These are phyloP conservation scores for Thalpophila matura DNA, from an alignment of 2,888 invertebrate species.

Conservation along the genomic window DNA sequence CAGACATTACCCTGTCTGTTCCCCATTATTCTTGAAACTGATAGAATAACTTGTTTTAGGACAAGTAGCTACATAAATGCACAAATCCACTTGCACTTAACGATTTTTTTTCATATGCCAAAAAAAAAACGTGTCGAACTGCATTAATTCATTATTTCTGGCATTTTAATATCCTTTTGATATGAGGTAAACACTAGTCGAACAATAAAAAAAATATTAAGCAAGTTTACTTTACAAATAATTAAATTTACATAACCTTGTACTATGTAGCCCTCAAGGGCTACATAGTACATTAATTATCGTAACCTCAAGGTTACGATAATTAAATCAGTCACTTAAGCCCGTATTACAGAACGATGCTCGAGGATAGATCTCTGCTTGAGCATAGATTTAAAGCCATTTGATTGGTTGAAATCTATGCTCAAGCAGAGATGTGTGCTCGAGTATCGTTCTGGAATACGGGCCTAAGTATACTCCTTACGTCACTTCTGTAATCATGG, in stretches of 20 bases:
- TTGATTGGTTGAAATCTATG: too few relatives aligned
- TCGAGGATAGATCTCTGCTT: too few relatives aligned
- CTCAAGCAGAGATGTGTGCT: too few relatives aligned
- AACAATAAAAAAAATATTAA: slow-evolving; percentile 16
- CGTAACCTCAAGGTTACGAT: slow-evolving; percentile 51
- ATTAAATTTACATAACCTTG: slow-evolving; percentile 17
- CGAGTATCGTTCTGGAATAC: too few relatives aligned
- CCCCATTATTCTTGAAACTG: not conserved
- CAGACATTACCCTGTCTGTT: not conserved
- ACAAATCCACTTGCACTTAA: not conserved
- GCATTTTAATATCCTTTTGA: slow-evolving; percentile 10
- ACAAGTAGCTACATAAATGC: not conserved
- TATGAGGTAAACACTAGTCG: not conserved
- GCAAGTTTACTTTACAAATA: slow-evolving; percentile 19
- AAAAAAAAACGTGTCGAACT: not conserved
- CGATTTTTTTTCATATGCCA: not conserved
- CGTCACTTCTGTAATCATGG: slow-evolving; percentile 52
- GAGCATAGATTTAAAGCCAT: too few relatives aligned
- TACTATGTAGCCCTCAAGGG: slow-evolving; percentile 30
- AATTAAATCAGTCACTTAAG: slow-evolving; percentile 46
- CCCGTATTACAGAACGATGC: too few relatives aligned
- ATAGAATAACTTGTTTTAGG: not conserved
- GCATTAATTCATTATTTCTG: slow-evolving; percentile 13
- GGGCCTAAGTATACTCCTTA: slow-evolving; percentile 41
- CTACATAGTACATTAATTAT: too few relatives aligned